These are phyloP conservation scores for Opisthocomus hoazin DNA, from an alignment of 2,113 vertebrate genomes.

Conservation along the genomic window DNA sequence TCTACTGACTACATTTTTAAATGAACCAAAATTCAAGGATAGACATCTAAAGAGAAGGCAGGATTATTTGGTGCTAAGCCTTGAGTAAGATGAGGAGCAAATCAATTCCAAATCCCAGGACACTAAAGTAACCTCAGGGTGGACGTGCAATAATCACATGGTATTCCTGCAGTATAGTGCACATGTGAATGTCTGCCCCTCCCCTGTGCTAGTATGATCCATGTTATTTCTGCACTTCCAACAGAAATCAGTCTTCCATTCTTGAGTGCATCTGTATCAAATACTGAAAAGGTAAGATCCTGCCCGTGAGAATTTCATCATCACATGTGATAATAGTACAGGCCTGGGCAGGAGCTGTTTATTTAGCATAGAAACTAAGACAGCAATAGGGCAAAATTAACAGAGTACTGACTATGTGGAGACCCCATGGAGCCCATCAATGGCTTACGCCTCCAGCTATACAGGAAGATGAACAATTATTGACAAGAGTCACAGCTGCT, in stretches of 20 bases:
- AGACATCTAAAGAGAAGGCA: neutral
- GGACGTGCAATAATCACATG: neutral
- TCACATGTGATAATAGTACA: neutral
- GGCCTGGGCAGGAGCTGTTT: neutral
- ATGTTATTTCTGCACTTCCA: neutral
- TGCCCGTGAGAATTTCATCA: neutral
- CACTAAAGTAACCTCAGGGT: neutral
- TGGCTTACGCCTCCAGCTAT: neutral
- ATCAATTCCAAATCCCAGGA: neutral
- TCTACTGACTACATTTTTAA: neutral
- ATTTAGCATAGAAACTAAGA: neutral
- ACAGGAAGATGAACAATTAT: neutral
- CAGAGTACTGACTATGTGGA: neutral
- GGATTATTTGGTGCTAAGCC: neutral
- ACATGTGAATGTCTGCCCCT: neutral
- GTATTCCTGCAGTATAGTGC: neutral
- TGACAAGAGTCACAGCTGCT: neutral
- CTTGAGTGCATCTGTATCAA: neutral
- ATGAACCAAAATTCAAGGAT: neutral
- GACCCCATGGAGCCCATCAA: neutral
- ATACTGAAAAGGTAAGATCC: neutral
- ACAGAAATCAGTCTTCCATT: neutral
- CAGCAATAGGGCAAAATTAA: fast-evolving
- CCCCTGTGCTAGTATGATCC: neutral
- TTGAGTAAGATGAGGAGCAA: neutral